Evolutionary conservation across 2,797 vertebrate species (phyloP).

Genomic region (Coccyzus lansbergi): DNA sequence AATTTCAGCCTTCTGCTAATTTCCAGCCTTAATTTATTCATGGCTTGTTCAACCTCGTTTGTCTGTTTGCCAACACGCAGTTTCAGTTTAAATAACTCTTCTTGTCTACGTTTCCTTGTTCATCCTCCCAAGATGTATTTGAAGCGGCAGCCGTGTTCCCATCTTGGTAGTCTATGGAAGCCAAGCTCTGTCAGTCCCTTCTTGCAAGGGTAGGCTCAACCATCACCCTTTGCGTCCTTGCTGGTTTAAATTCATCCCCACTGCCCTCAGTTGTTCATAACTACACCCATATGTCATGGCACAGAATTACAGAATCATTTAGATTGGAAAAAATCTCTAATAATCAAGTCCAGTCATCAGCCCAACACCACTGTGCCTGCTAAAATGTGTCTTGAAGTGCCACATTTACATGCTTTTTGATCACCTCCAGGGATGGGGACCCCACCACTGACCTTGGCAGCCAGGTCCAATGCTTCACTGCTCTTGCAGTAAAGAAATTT

Average conservation of each 20-base stretch:
- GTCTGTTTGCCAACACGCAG: neutral
- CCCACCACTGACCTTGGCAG: too few relatives aligned
- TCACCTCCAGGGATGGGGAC: too few relatives aligned
- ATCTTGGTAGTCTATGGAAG: neutral
- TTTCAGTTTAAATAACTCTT: conserved; percentile 33
- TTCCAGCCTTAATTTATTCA: conserved; percentile 50
- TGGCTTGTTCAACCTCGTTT: conserved; percentile 22
- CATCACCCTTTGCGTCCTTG: rapidly evolving
- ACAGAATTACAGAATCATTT: neutral
- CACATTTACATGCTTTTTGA: too few relatives aligned
- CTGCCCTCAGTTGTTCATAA: neutral
- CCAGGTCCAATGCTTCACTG: too few relatives aligned
- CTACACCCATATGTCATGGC: neutral
- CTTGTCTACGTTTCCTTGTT: neutral
- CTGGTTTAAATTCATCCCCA: neutral
- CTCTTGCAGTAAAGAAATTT: too few relatives aligned
- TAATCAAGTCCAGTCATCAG: too few relatives aligned
- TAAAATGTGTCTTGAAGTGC: too few relatives aligned
- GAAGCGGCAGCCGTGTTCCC: neutral
- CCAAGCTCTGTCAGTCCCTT: neutral
- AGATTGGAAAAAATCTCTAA: too few relatives aligned
- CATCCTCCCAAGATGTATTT: neutral
- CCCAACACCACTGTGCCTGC: too few relatives aligned
- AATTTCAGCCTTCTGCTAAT: conserved; percentile 48
- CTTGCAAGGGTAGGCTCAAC: neutral